phyloP scores from a whole-genome alignment of 2,113 vertebrate species.

The Cebidichthys violaceus region DNA sequence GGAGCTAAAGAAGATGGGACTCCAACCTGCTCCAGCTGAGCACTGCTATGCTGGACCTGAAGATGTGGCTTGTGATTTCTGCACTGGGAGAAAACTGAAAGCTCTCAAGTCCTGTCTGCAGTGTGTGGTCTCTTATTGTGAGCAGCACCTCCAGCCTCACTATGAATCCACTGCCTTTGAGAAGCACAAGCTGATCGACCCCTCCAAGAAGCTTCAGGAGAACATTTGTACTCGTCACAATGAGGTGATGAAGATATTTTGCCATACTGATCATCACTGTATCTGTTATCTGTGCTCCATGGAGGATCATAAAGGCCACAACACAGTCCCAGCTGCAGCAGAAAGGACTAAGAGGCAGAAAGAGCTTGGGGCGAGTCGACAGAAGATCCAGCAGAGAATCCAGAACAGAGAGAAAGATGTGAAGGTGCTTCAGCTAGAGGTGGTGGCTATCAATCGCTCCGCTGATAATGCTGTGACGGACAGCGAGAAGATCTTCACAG shows the following conservation, averaged over 20 bases:
- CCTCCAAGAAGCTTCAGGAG: not conserved
- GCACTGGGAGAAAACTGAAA: constrained; percentile 12
- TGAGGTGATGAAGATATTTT: constrained; percentile 23
- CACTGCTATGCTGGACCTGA: not conserved
- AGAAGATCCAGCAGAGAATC: constrained; percentile 3
- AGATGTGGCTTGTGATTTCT: not conserved
- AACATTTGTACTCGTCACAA: constrained; percentile 3
- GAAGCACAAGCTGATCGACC: constrained; percentile 13
- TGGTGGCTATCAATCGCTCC: not conserved
- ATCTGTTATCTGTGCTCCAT: constrained; percentile 25
- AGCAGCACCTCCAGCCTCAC: constrained; percentile 38
- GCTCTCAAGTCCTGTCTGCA: not conserved
- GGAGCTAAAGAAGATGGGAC: constrained; percentile 13
- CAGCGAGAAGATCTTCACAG: not conserved
- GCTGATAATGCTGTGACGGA: not conserved
- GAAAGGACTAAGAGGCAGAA: not conserved
- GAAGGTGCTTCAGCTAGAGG: not conserved
- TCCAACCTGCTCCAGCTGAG: not conserved
- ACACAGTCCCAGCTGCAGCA: not conserved
- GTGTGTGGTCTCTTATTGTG: constrained; percentile 12
- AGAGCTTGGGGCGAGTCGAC: not conserved
- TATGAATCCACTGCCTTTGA: not conserved
- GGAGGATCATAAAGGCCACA: constrained; percentile 5
- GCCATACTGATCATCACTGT: not conserved
- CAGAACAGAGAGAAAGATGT: not conserved